Base-by-base conservation (phyloP, 2,797 vertebrate species). In the Gymnothorax javanicus region DNA sequence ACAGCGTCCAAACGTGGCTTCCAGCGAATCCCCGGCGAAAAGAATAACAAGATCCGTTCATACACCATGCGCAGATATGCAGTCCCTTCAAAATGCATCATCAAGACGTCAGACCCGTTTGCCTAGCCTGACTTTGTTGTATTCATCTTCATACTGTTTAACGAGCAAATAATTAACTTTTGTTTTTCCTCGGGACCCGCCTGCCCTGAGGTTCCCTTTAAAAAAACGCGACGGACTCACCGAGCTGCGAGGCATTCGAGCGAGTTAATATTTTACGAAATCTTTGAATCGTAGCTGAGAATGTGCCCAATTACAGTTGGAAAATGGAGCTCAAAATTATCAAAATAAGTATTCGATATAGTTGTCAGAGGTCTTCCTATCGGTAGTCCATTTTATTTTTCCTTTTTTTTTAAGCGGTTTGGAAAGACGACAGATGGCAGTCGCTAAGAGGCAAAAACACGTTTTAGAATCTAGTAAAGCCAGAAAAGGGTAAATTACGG, bases 91-190 rank as follows among this genome's bases (percentile, higher is more conserved):
- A 79, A 43, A 43, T 43, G 33, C 83, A 52, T 82, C 52, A 25
- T 60, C 85, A 75, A 84, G 50, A 85, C 54, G 85, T 87, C 77
- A 88, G 43, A 86, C 27, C 54, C 86, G 67, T 75, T 84, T 67
- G 88, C 43, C 69, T 86, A 83, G 84, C 85, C 62, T 87, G 33
- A 88, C 85, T 75, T 83, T 52, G 23, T 89, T 79, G 84, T 69
- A 87, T 82, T 86, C 89, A 89, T 71, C 84, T 88, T 2, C 20
- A 86, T 87, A 89, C 88, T 89, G 90, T 62, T 84, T 89, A 89
- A 89, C 83, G 88, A 85, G 89, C 89, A 54, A 81, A 81, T 91
- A 84, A 92, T 90, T 90, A 89, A 87, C 84, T 85, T 87, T 91
- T 90, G 88, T 88, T 90, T 25, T 90, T 88, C 88, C 90, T 90